Conservation (phyloP, 2,113 vertebrate species). For the Pogona vitticeps region DNA sequence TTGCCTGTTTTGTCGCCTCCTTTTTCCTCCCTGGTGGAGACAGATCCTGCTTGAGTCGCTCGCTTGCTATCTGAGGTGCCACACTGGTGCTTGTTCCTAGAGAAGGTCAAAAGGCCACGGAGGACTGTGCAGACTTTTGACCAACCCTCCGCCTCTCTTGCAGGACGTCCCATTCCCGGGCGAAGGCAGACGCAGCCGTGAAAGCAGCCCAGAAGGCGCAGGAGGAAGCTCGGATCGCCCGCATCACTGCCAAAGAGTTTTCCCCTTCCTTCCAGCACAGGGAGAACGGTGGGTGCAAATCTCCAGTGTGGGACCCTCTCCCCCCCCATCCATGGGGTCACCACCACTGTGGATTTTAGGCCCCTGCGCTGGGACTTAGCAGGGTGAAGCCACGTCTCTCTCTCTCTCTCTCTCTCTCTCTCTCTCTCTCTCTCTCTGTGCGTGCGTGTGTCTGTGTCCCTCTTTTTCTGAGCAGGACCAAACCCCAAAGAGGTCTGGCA, state of each 20-base stretch:
- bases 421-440: no score
- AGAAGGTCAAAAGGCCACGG: not conserved
- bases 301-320: not conserved
- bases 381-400: no score
- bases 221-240: constrained; percentile 92
- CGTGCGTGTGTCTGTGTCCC: no score
- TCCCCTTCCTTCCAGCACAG: constrained; percentile 96
- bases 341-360: no score
- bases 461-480: no score
- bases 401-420: no score
- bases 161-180: constrained; percentile 94
- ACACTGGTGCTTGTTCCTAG: not conserved
- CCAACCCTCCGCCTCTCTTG: constrained; percentile 1
- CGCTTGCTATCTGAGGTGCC: not conserved
- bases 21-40: not conserved
- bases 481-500: no score
- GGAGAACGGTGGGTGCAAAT: constrained; percentile 87
- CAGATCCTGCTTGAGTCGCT: not conserved
- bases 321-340: no score
- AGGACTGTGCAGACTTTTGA: not conserved
- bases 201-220: constrained; percentile 90
- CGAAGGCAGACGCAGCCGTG: constrained; percentile 92
- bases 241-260: constrained; percentile 98
- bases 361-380: no score
- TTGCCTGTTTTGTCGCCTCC: not conserved